Conservation (phyloP, 2,888 invertebrate species). For the Apocheima hispidaria region DNA sequence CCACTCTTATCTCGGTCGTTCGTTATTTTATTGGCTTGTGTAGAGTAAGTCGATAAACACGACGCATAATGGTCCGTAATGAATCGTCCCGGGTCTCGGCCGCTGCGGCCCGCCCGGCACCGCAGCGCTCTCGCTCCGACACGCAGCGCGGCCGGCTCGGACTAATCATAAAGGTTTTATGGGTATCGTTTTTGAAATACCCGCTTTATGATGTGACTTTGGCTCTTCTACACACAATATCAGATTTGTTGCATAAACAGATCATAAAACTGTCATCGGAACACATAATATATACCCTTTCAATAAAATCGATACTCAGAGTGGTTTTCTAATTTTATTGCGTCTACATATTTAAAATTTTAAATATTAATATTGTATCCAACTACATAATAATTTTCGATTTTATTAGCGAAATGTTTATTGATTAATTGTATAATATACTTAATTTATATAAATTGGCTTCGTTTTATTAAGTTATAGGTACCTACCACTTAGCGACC, state of each 20-base stretch:
- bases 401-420: conserved; percentile 39
- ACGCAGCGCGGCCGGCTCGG: conserved; percentile 29
- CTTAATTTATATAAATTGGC: conserved; percentile 32
- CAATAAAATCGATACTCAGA: conserved; percentile 44
- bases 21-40: conserved; percentile 86
- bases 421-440: conserved; percentile 23
- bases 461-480: conserved; percentile 30
- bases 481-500: conserved; percentile 6
- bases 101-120: conserved; percentile 17
- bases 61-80: conserved; percentile 85
- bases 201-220: conserved; percentile 67
- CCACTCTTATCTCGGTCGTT: conserved; percentile 85
- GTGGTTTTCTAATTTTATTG: conserved; percentile 41
- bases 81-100: conserved; percentile 71
- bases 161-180: conserved; percentile 86
- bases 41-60: conserved; percentile 85
- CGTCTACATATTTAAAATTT: conserved; percentile 27
- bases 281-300: conserved; percentile 46
- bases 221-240: conserved; percentile 51
- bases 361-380: conserved; percentile 34
- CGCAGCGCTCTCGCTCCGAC: conserved; percentile 8
- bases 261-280: conserved; percentile 57
- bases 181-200: conserved; percentile 75
- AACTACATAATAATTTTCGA: conserved; percentile 24
- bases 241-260: conserved; percentile 66